Percentiles rank a stretch among this genome's conserved stretches.
These are phyloP conservation scores for Anoplolepis gracilipes DNA, from an alignment of 1,140 invertebrate species.

Conservation along the genomic window DNA sequence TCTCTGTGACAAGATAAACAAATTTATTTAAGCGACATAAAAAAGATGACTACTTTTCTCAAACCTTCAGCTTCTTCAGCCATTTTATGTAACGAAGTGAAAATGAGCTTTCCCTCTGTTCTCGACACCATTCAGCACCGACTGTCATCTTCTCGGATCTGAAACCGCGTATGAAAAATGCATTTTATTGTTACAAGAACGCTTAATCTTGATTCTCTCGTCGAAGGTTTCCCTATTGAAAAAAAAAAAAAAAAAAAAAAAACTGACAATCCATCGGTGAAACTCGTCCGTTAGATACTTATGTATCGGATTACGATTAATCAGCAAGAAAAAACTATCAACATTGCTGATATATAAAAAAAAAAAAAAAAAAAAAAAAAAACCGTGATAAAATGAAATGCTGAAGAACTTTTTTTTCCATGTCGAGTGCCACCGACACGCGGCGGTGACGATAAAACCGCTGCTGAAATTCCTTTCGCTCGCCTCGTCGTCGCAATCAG, in stretches of 20 bases:
- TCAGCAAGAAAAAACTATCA: conserved; percentile 6
- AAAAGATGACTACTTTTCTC: background rate
- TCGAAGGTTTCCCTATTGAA: too few species aligned
- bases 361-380: conserved; percentile 5
- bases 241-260: too few species aligned
- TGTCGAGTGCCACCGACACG: background rate
- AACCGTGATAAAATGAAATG: background rate
- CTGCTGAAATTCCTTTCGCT: conserved; percentile 38
- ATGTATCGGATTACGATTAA: background rate
- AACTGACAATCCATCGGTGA: background rate
- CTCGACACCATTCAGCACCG: conserved; percentile 6
- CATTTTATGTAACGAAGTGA: conserved; percentile 52
- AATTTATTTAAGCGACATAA: background rate
- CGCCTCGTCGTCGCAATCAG: conserved; percentile 27
- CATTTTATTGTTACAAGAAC: conserved; percentile 6
- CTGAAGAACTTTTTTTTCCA: background rate
- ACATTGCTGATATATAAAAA: too few species aligned
- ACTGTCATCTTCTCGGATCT: conserved; percentile 1
- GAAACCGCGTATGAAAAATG: conserved; percentile 11
- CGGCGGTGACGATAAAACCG: conserved; percentile 25
- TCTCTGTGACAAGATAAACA: background rate
- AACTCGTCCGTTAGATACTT: conserved; percentile 21
- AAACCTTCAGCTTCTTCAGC: background rate
- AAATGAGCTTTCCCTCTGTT: conserved; percentile 41
- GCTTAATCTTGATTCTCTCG: background rate